Evolutionary conservation across 2,113 vertebrate genomes (phyloP).

Genomic region (Uria lomvia): DNA sequence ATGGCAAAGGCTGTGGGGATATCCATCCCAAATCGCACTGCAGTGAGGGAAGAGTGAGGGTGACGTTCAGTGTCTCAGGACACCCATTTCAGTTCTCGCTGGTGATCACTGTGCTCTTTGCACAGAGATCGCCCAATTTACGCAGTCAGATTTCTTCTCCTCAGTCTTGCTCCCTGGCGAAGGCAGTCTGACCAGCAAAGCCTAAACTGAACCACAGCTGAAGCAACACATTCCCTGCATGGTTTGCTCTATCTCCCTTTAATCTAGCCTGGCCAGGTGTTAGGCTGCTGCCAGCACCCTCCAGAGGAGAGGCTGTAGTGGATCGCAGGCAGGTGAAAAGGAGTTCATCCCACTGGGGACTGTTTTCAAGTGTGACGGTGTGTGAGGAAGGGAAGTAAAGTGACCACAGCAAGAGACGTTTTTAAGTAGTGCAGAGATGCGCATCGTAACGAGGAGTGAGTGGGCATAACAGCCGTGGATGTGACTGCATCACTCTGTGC

Average conservation of each 20-base stretch:
- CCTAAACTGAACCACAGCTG: not conserved
- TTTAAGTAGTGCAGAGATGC: not conserved
- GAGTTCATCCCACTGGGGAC: not conserved
- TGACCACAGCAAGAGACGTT: not conserved
- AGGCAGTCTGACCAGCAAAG: not conserved
- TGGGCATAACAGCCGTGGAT: rapidly evolving
- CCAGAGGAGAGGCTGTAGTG: not conserved
- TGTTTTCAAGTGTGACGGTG: not conserved
- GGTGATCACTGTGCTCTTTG: not conserved
- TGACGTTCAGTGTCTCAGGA: not conserved
- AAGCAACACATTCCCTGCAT: not conserved
- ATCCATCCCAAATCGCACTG: not conserved
- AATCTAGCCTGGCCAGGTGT: not conserved
- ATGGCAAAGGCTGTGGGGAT: not conserved
- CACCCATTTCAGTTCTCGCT: not conserved
- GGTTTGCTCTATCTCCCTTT: not conserved
- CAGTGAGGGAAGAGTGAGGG: too few relatives aligned
- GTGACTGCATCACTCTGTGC: rapidly evolving
- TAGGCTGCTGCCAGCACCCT: rapidly evolving
- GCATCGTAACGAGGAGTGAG: rapidly evolving
- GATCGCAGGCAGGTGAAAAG: not conserved
- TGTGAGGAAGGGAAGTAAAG: not conserved
- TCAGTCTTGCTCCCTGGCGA: not conserved
- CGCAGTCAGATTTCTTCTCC: not conserved
- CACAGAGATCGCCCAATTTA: not conserved